Conservation (phyloP, 92 coral and sea anemone species). For the Umimayanthus kanabou region DNA sequence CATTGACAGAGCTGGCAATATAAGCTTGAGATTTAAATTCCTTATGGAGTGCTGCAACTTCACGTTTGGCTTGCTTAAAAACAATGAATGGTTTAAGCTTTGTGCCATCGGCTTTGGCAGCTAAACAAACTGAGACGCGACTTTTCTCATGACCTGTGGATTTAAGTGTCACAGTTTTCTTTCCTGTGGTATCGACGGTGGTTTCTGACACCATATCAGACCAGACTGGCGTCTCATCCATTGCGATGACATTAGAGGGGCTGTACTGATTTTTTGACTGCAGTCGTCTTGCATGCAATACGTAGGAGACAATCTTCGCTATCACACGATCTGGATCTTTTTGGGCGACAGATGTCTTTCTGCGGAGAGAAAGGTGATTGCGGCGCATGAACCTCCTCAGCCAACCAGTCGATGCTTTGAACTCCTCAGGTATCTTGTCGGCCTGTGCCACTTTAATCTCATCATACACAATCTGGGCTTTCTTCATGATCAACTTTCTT, state of each 20-base stretch:
- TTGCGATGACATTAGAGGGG: constrained; percentile 1
- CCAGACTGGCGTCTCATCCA: constrained; percentile 45
- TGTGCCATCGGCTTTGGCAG: constrained; percentile 45
- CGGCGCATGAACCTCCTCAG: constrained; percentile 8
- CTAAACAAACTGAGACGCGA: constrained; percentile 24
- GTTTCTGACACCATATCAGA: constrained; percentile 34
- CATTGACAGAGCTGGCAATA: background rate
- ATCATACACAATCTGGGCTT: constrained; percentile 6
- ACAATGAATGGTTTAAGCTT: constrained; percentile 42
- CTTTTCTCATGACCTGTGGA: constrained; percentile 38
- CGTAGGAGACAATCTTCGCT: background rate
- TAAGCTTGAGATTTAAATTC: background rate
- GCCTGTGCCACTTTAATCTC: constrained; percentile 10
- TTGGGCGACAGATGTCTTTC: constrained; percentile 1
- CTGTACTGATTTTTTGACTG: background rate
- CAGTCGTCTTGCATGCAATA: background rate
- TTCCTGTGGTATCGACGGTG: constrained; percentile 20
- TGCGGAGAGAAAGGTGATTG: constrained; percentile 6
- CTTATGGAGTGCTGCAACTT: background rate
- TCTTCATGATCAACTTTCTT: constrained; percentile 5
- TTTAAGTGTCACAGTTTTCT: constrained; percentile 27
- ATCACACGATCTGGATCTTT: constrained; percentile 12
- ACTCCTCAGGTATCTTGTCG: constrained; percentile 6
- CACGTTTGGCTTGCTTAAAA: constrained; percentile 20
- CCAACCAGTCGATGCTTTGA: constrained; percentile 3